These are phyloP conservation scores for Nomada ruficornis DNA, from an alignment of 2,888 invertebrate genomes.

Conservation along the genomic window DNA sequence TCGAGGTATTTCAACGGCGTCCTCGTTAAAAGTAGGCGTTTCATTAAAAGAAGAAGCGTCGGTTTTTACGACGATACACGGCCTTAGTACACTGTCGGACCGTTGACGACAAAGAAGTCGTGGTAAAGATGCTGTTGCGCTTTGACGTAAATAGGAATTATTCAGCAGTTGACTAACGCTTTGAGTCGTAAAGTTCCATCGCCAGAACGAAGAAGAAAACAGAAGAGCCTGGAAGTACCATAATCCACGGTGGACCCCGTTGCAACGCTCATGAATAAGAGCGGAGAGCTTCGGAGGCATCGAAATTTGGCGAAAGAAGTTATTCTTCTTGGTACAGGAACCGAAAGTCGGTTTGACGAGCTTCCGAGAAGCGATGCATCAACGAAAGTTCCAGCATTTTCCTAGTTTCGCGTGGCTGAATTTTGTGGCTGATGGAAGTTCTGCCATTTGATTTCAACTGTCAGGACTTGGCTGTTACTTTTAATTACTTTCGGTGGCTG, in stretches of 20 bases:
- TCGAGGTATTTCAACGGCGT: neutral
- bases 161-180: constrained; percentile 22
- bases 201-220: neutral
- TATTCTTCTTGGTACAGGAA: neutral
- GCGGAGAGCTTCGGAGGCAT: neutral
- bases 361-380: neutral
- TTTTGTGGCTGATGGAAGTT: neutral
- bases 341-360: constrained; percentile 4
- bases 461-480: constrained; percentile 3
- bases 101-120: constrained; percentile 8
- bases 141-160: constrained; percentile 15
- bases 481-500: constrained; percentile 15
- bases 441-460: neutral
- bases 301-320: constrained; percentile 23
- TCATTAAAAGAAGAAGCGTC: constrained; percentile 1
- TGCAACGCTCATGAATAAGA: neutral
- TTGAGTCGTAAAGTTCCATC: constrained; percentile 9
- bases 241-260: neutral
- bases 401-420: neutral
- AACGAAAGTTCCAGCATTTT: constrained; percentile 8
- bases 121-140: neutral
- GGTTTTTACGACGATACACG: constrained; percentile 1
- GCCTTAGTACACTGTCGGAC: neutral
- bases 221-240: neutral
- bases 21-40: constrained; percentile 13